phyloP scores from a whole-genome alignment of 2,113 vertebrate species.

The Onychostruthus taczanowskii region DNA sequence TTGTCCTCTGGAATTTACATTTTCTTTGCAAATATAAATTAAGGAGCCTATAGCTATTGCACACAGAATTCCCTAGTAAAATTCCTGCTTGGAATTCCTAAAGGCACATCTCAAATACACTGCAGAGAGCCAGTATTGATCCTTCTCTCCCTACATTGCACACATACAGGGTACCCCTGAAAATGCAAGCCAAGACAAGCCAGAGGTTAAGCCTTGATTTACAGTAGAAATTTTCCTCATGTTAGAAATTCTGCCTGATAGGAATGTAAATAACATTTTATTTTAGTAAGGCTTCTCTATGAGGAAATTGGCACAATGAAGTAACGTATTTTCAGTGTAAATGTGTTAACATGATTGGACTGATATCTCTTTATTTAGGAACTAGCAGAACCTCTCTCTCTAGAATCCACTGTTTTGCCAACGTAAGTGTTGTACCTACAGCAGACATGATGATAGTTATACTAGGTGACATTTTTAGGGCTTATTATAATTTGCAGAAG shows the following conservation, averaged over 20 bases:
- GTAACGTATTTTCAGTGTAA: neutral
- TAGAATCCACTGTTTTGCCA: slow-evolving; percentile 10
- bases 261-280: neutral
- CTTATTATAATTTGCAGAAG: slow-evolving; percentile 48
- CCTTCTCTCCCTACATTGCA: neutral
- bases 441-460: slow-evolving; percentile 12
- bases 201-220: neutral
- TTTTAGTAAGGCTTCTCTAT: neutral
- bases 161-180: rapidly evolving
- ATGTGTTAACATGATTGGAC: neutral
- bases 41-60: neutral
- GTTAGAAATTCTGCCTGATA: neutral
- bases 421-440: neutral
- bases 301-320: neutral
- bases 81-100: neutral
- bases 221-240: neutral
- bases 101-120: neutral
- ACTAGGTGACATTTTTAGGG: neutral
- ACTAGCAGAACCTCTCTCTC: neutral
- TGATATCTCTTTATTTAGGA: neutral
- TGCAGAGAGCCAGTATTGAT: neutral
- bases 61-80: neutral
- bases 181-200: neutral
- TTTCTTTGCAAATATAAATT: neutral
- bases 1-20: neutral